Percentiles rank a stretch among this genome's conserved stretches.
Evolutionary conservation across 2,888 invertebrate genomes (phyloP).

Genomic region (Leucoptera coffeella): DNA sequence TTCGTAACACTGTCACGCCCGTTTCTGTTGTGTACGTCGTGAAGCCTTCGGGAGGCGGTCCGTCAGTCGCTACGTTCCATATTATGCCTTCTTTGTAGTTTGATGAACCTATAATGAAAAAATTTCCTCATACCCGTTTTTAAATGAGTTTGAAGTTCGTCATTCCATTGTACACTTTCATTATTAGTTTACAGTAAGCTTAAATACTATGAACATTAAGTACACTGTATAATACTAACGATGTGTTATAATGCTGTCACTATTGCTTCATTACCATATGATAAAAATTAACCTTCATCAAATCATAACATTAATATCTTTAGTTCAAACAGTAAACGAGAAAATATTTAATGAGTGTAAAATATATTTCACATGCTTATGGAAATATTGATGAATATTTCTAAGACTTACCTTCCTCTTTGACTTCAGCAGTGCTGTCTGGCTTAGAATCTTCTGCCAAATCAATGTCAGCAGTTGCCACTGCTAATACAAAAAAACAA

Average conservation of each 20-base stretch:
- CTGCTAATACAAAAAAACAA: conserved; percentile 81
- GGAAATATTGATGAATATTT: neutral
- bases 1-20: conserved; percentile 70
- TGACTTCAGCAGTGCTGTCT: conserved; percentile 61
- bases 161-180: no score
- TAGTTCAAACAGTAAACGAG: no score
- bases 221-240: no score
- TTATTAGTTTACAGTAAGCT: no score
- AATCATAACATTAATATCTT: no score
- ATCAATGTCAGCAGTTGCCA: conserved; percentile 65
- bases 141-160: no score
- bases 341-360: no score
- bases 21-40: conserved; percentile 74
- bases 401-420: conserved; percentile 48
- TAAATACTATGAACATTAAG: no score
- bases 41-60: conserved; percentile 79
- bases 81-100: conserved; percentile 78
- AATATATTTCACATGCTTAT: neutral
- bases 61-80: conserved; percentile 69
- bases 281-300: no score
- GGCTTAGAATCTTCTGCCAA: conserved; percentile 58
- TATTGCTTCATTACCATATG: no score
- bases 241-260: no score
- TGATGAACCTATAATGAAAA: conserved; percentile 7
- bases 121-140: no score